Base-by-base conservation (phyloP, 2,888 invertebrate species). In the Pedicia rivosa region DNA sequence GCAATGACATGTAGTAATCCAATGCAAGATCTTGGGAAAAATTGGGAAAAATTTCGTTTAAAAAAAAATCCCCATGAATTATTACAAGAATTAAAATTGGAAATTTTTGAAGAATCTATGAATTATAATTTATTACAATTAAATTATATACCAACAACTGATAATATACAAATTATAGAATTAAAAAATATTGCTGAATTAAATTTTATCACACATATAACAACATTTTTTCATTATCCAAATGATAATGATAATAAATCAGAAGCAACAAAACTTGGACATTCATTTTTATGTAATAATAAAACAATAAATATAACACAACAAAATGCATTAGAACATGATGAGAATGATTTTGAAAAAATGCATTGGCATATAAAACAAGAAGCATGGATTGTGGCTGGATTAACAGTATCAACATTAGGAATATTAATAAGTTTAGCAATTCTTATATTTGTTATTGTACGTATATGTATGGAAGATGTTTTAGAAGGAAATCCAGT, bases 401-500 rank as follows among this genome's bases (percentile, higher is more conserved):
- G 72, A 36, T 53, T 75, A 41, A 74, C 79, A 1, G 64, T 79
- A 4, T 70, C 76, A n/a, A 66, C 70, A 19, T 63, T 77, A 13
- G 77, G 78, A 2, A 65, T 72, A 16, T 54, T 78, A 3, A 68
- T 76, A 30, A 74, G 74, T 45, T 48, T 77, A 35, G 68, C 75
- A 7, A 70, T 78, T 30, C 61, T 73, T 19, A 65, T 70, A 34
- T 80, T 79, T 48, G 66, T 81, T 33, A 57, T 74, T 26, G 65
- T 73, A 29, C 64, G 77, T 22, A 66, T 77, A 33, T 72, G 73
- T 43, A 65, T 69, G 45, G 68, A 68, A 30, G 70, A 74, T 44
- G 66, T 72, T 9, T 64, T 78, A 16, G 78, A 79, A 50, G 78
- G 78, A 5, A 76, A 77, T 52, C 78, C 78, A 1, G 56, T 63